These are phyloP conservation scores for Asbolus verrucosus DNA, from an alignment of 1,140 invertebrate species.

Conservation along the genomic window DNA sequence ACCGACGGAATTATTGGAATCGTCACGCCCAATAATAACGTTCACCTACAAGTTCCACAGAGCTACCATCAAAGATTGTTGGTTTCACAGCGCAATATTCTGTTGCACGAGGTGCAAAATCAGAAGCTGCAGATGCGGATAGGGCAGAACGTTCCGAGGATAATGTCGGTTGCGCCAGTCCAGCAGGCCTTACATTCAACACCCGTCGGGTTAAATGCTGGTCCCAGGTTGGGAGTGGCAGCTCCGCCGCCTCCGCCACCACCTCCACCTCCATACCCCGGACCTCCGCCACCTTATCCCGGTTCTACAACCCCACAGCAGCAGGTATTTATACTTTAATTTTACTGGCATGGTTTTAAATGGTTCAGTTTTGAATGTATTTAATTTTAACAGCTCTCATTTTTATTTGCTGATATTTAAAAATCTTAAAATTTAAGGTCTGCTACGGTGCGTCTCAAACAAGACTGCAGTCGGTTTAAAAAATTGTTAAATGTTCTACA, in stretches of 20 bases:
- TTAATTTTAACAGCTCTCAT: slow-evolving; percentile 58
- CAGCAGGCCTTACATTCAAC: slow-evolving; percentile 63
- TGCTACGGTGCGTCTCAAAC: too few relatives aligned
- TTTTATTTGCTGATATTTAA: not conserved
- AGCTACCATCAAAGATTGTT: slow-evolving; percentile 65
- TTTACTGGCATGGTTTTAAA: slow-evolving; percentile 44
- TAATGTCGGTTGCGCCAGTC: slow-evolving; percentile 50
- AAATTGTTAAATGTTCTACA: too few relatives aligned
- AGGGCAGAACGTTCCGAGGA: slow-evolving; percentile 54
- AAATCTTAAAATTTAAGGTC: not conserved
- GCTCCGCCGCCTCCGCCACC: slow-evolving; percentile 70
- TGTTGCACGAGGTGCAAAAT: slow-evolving; percentile 62
- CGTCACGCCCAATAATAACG: slow-evolving; percentile 73
- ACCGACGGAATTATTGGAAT: slow-evolving; percentile 75
- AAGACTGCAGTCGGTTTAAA: too few relatives aligned
- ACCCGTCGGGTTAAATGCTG: slow-evolving; percentile 54
- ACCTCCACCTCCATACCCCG: slow-evolving; percentile 74
- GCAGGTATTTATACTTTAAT: slow-evolving; percentile 48
- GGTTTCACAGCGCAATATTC: slow-evolving; percentile 50
- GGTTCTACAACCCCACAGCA: slow-evolving; percentile 66
- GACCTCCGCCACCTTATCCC: slow-evolving; percentile 76
- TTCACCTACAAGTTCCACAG: slow-evolving; percentile 72
- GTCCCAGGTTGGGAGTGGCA: slow-evolving; percentile 56
- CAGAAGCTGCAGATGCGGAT: slow-evolving; percentile 63
- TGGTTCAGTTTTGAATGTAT: slow-evolving; percentile 46